Base-by-base conservation (phyloP, 2,113 vertebrate genomes). In the Salvator merianae region DNA sequence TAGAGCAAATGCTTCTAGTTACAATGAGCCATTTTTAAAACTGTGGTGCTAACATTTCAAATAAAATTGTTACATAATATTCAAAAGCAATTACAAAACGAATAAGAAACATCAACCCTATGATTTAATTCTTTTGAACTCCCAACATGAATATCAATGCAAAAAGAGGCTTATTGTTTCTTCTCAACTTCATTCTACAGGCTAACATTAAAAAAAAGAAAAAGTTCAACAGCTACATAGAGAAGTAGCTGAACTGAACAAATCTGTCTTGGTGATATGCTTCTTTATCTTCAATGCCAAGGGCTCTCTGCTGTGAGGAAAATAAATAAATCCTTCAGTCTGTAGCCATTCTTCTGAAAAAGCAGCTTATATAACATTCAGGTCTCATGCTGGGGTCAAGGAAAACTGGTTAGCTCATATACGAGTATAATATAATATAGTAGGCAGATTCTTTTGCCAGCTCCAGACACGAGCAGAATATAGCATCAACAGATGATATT, bases 261-360 rank as follows among this genome's bases (percentile, higher is more conserved):
- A 79, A 1, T 3, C 24, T n/a, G 50, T 40, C 53, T 78, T 28
- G 34, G 40, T 38, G 3, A 3, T 65, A 43, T 0, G 0, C 50
- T 69, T 1, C 1, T 18, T 40, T 34, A 7, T 50, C 18, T 59
- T 65, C 13, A 0, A 0, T 9, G 0, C 4, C 9, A 79, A 63
- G 47, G 79, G 20, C 77, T 79, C 43, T 30, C 62, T 68, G 5
- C 30, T 47, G 70, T 55, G 70, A 79, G 24, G 34, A 78, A 78
- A 77, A 69, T 65, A 7, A 74, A 53, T 14, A 4, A 43, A 70
- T 36, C 20, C 24, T 50, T 71, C 0, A 7, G 9, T 30, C 5
- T 34, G 0, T 0, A 79, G 38, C 1, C 0, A 0, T 47, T 88
- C n/a, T 2, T n/a, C 71, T 43, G 18, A 71, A 74, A 8, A 77